Evolutionary conservation across 2,113 vertebrate genomes (phyloP), one percentile per base, ranked within the genome.

Genomic region (Hirundichthys speculiger): DNA sequence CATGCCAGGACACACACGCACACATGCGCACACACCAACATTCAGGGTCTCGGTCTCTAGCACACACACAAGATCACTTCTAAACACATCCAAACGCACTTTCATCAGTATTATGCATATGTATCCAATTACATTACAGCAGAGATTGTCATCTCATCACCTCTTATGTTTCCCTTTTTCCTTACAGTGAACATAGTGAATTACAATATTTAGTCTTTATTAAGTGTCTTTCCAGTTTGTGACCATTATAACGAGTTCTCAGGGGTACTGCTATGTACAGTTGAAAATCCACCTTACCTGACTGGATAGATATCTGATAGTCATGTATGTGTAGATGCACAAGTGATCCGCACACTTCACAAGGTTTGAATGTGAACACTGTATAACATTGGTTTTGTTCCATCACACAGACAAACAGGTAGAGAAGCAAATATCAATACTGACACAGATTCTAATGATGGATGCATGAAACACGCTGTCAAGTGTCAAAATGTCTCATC

Each of bases 111-210:
- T 84, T 90, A 92, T 92, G 88, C 86, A 89, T 89, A 87, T 89
- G 74, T 86, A 76, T 25, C 78, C 78, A 89, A 82, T 84, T 89
- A 93, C 83, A 89, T 83, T 80, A 87, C 76, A 89, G 80, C 69
- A 88, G 87, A 92, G 91, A 93, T 94, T 93, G 91, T 92, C 86
- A 82, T 91, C 88, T 91, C 86, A 85, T 89, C 77, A 77, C 73
- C 77, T 86, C 67, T 69, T 50, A 69, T 78, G 43, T 81, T 73
- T 84, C 57, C 53, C 16, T 57, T 53, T 61, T 57, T 62, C 62
- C 61, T 80, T 84, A 71, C 73, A 24, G 51, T 59, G 56, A 57
- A 73, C 64, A 46, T 38, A 40, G 41, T 69, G 11, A 80, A 52
- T 73, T 74, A 16, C 70, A 79, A 38, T 63, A 24, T 58, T 50